phyloP scores from a whole-genome alignment of 2,113 vertebrate species.

The Rousettus leschenaultii region DNA sequence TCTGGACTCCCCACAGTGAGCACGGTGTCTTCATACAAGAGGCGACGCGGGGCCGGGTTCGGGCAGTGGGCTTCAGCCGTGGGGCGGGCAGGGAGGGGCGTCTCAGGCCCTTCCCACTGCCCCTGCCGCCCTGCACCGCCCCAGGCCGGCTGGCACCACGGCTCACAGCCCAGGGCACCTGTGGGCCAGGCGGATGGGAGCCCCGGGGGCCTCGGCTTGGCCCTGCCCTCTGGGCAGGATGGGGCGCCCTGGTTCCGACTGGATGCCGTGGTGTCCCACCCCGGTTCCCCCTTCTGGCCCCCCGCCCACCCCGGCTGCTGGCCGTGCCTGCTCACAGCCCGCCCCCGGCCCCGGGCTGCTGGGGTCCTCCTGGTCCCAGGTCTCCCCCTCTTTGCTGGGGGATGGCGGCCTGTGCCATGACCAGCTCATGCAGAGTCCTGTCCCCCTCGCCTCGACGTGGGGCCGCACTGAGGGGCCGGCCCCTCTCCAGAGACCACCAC shows the following conservation, averaged over 20 bases:
- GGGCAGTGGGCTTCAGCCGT: rapidly evolving
- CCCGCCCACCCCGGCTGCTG: not conserved
- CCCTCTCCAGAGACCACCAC: not conserved
- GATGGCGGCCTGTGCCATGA: not conserved
- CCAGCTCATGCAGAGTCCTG: not conserved
- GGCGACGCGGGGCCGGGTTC: rapidly evolving
- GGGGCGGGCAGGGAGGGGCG: not conserved
- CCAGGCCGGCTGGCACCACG: too few relatives aligned
- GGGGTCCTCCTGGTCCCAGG: too few relatives aligned
- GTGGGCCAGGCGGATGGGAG: rapidly evolving
- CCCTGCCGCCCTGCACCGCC: rapidly evolving
- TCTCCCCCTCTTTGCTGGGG: rapidly evolving
- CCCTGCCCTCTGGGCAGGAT: too few relatives aligned
- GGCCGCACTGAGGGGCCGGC: too few relatives aligned
- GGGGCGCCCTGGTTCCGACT: not conserved
- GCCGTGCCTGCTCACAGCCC: rapidly evolving
- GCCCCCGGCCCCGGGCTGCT: rapidly evolving
- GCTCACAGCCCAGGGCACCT: too few relatives aligned
- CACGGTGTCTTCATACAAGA: not conserved
- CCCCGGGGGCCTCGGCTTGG: not conserved
- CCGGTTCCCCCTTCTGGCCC: rapidly evolving
- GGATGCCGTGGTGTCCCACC: not conserved
- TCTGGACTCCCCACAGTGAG: too few relatives aligned
- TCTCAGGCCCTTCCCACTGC: too few relatives aligned
- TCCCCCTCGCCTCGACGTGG: rapidly evolving